A percentile compares a stretch with the other conserved stretches of the same genome.
Evolutionary conservation across 2,888 invertebrate species (phyloP).

Genomic region (Dolichopus griseipennis): DNA sequence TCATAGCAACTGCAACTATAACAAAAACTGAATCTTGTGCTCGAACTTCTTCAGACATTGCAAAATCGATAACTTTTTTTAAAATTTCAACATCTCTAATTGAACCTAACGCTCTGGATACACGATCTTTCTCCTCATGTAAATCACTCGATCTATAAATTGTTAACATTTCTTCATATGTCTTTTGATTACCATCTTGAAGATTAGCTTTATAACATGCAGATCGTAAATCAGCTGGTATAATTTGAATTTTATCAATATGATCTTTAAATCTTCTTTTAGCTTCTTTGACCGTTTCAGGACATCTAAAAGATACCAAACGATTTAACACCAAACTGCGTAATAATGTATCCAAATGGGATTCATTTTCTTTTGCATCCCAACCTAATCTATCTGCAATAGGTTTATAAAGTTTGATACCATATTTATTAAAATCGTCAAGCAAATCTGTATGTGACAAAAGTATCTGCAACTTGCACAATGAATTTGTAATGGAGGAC

Average conservation of each 20-base stretch:
- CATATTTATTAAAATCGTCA: slow-evolving; percentile 64
- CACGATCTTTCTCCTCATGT: slow-evolving; percentile 89
- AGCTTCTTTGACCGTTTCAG: slow-evolving; percentile 69
- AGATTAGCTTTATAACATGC: slow-evolving; percentile 82
- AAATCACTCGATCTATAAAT: slow-evolving; percentile 77
- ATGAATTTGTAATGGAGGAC: slow-evolving; percentile 71
- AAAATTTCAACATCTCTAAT: slow-evolving; percentile 63
- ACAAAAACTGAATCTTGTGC: slow-evolving; percentile 87
- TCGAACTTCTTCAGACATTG: slow-evolving; percentile 80
- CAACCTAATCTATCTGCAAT: slow-evolving; percentile 72
- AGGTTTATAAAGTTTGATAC: slow-evolving; percentile 61
- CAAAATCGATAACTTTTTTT: slow-evolving; percentile 66
- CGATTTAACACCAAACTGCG: slow-evolving; percentile 75
- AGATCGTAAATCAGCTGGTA: slow-evolving; percentile 79
- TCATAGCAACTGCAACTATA: slow-evolving; percentile 75
- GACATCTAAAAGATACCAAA: slow-evolving; percentile 73
- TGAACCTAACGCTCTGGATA: slow-evolving; percentile 75
- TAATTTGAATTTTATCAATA: slow-evolving; percentile 47
- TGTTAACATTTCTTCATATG: slow-evolving; percentile 68
- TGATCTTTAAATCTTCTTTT: slow-evolving; percentile 57
- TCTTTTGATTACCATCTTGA: slow-evolving; percentile 56
- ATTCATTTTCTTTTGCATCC: slow-evolving; percentile 73
- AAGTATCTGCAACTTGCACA: slow-evolving; percentile 66
- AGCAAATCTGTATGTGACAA: slow-evolving; percentile 71
- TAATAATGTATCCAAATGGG: slow-evolving; percentile 77